Conservation (phyloP, 2,113 vertebrate genomes). For the Miniopterus natalensis region DNA sequence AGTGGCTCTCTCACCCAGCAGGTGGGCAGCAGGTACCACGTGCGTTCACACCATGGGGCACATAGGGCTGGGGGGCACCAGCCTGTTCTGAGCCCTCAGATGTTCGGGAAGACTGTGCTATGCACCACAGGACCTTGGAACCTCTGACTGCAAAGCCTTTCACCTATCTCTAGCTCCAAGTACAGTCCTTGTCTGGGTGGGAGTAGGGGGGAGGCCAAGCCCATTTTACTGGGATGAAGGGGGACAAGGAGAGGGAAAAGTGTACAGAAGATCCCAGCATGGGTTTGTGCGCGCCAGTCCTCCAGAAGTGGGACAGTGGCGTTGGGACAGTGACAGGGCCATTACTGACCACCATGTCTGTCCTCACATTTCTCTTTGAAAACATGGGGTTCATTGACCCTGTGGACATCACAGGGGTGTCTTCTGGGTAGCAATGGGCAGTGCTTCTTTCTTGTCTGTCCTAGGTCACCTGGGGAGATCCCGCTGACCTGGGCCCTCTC, state of each 20-base stretch:
- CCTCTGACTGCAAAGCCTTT: background rate
- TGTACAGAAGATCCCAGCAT: background rate
- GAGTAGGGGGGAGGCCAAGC: background rate
- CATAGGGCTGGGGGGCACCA: background rate
- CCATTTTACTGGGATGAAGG: background rate
- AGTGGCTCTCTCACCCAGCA: background rate
- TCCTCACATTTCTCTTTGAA: background rate
- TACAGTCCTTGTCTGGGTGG: background rate
- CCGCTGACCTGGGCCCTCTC: background rate
- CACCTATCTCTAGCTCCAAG: fast-evolving
- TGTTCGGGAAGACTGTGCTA: background rate
- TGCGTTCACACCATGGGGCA: background rate
- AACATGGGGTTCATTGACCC: background rate
- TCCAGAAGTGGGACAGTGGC: fast-evolving
- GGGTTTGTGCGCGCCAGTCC: fast-evolving
- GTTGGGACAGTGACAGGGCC: fast-evolving
- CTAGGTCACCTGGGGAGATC: background rate
- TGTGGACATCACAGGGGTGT: background rate
- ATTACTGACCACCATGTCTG: background rate
- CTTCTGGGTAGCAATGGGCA: background rate
- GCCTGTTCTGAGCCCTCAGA: background rate
- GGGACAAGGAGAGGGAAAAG: background rate
- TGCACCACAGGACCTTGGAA: no score
- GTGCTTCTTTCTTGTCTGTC: background rate
- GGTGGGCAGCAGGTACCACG: background rate